Evolutionary conservation across 92 coral and sea anemone species (phyloP).

Genomic region (Porites evermanni): DNA sequence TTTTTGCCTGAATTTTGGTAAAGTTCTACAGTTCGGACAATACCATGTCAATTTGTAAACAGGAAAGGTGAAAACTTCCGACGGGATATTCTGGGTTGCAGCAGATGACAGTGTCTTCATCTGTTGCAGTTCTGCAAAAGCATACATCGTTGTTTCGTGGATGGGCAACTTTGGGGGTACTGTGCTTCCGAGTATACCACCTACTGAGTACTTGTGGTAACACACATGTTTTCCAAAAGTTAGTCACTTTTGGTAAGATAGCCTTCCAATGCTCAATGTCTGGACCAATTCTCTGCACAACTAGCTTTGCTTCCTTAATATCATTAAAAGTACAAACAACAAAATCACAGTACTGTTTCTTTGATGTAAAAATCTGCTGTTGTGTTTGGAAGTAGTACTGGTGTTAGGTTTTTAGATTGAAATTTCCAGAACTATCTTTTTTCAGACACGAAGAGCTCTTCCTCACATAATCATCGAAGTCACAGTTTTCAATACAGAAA

Average conservation of each 20-base stretch:
- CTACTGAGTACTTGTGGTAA: constrained; percentile 2
- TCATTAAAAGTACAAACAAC: constrained; percentile 33
- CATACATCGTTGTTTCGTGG: background rate
- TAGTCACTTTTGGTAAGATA: constrained; percentile 1
- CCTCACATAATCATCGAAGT: constrained; percentile 25
- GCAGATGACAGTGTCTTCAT: constrained; percentile 14
- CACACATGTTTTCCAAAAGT: background rate
- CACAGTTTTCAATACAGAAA: constrained; percentile 18
- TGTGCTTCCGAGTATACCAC: background rate
- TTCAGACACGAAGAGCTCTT: constrained; percentile 31
- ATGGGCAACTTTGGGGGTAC: background rate
- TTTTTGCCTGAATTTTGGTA: constrained; percentile 42
- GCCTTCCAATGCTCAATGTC: constrained; percentile 52
- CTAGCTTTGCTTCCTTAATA: constrained; percentile 37
- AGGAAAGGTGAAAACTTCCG: background rate
- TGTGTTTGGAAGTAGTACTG: constrained; percentile 45
- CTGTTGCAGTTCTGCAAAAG: constrained; percentile 15
- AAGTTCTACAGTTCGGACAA: constrained; percentile 26
- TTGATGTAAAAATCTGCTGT: constrained; percentile 44
- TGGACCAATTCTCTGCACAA: constrained; percentile 46
- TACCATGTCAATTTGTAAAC: constrained; percentile 21
- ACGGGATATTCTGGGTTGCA: constrained; percentile 7
- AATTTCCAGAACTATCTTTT: constrained; percentile 32
- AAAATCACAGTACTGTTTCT: constrained; percentile 36
- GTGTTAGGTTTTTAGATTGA: constrained; percentile 9